Percentiles rank a stretch among this genome's conserved stretches.
Evolutionary conservation across 2,888 invertebrate species (phyloP).

Genomic region (Cerceris ruficornis): DNA sequence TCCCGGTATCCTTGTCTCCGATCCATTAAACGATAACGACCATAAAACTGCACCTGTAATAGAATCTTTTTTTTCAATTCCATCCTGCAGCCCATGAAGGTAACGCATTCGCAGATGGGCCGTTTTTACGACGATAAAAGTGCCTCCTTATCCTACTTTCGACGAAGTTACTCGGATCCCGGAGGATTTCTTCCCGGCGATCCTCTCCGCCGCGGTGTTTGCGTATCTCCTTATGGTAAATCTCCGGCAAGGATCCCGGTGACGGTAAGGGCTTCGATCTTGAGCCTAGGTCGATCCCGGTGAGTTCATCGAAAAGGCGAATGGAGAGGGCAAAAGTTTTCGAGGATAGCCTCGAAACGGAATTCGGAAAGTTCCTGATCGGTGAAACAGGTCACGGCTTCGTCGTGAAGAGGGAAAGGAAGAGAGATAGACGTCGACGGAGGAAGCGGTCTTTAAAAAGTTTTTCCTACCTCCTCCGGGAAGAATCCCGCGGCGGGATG

Average conservation of each 20-base stretch:
- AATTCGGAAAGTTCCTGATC: conserved; percentile 58
- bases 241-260: conserved; percentile 16
- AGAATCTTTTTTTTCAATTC: conserved; percentile 36
- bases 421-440: conserved; percentile 19
- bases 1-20: conserved; percentile 4
- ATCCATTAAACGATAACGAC: conserved; percentile 50
- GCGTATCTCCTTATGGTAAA: conserved; percentile 38
- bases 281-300: conserved; percentile 23
- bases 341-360: conserved; percentile 32
- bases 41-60: conserved; percentile 22
- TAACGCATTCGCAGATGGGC: conserved; percentile 3
- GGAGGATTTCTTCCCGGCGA: background rate
- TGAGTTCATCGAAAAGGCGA: conserved; percentile 19
- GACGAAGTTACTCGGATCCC: conserved; percentile 33
- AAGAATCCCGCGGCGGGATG: conserved; percentile 55
- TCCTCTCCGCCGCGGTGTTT: conserved; percentile 14
- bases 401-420: conserved; percentile 10
- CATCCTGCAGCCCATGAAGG: background rate
- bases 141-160: conserved; percentile 31
- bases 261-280: conserved; percentile 17
- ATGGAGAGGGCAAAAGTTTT: conserved; percentile 13
- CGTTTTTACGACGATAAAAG: conserved; percentile 37
- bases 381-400: conserved; percentile 73
- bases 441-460: conserved; percentile 69
- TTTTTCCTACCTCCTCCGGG: conserved; percentile 51